Percentiles rank a stretch among this genome's conserved stretches.
Evolutionary conservation across 2,797 vertebrate species (phyloP).

Genomic region (Melanogrammus aeglefinus): DNA sequence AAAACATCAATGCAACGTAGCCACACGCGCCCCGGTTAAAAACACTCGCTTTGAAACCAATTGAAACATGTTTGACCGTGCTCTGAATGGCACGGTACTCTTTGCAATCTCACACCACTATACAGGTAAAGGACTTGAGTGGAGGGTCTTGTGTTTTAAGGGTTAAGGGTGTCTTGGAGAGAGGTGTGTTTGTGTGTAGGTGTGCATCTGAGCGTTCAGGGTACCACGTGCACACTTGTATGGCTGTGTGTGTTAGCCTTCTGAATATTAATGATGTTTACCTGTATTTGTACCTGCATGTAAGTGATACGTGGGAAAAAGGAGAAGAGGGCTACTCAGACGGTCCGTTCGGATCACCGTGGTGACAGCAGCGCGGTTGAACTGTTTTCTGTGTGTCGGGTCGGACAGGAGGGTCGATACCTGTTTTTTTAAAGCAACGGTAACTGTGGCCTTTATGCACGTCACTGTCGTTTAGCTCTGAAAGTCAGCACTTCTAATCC

Average conservation of each 20-base stretch:
- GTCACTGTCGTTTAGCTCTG: conserved; percentile 76
- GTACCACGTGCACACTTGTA: background rate
- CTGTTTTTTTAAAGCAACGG: conserved; percentile 60
- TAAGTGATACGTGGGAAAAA: background rate
- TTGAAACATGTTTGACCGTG: too few relatives aligned
- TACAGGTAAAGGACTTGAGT: too few relatives aligned
- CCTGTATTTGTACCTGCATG: background rate
- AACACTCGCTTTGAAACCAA: too few relatives aligned
- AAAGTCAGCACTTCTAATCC: conserved; percentile 73
- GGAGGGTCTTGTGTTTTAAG: too few relatives aligned
- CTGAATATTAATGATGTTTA: background rate
- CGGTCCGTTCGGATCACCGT: background rate
- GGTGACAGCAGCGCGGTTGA: background rate
- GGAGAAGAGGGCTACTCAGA: background rate
- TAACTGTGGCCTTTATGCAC: conserved; percentile 76
- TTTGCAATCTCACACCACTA: too few relatives aligned
- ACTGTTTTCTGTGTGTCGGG: conserved; percentile 8
- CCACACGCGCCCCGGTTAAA: too few relatives aligned
- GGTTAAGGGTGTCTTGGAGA: too few relatives aligned
- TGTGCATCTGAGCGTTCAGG: background rate
- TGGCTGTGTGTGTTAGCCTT: background rate
- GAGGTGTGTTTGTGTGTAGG: too few relatives aligned
- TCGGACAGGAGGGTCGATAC: conserved; percentile 23
- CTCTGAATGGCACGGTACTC: too few relatives aligned
- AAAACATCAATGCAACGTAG: too few relatives aligned